phyloP scores from a whole-genome alignment of 2,888 invertebrate species.

The Epirrhoe tristata region DNA sequence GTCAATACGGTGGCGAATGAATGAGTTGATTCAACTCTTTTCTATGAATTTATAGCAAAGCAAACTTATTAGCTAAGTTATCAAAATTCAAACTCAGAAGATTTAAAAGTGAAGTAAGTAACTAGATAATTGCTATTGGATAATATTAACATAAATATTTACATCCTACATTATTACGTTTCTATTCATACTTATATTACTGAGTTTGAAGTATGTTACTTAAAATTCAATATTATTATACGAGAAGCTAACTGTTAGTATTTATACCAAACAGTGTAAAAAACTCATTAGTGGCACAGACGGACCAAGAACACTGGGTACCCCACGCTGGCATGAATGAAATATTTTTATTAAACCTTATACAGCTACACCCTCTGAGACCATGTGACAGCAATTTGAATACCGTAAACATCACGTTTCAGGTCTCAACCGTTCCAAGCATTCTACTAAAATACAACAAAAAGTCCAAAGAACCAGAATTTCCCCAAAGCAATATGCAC shows the following conservation, averaged over 20 bases:
- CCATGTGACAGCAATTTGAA: conserved; percentile 75
- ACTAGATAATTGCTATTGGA: no score
- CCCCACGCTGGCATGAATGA: conserved; percentile 46
- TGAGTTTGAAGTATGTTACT: no score
- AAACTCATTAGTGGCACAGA: conserved; percentile 20
- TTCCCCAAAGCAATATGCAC: conserved; percentile 63
- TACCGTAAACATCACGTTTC: conserved; percentile 75
- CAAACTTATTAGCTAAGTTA: no score
- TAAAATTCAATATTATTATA: background rate
- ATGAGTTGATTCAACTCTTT: background rate
- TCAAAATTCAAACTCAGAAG: no score
- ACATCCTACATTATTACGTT: no score
- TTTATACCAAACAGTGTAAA: conserved; percentile 2
- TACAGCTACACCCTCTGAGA: conserved; percentile 53
- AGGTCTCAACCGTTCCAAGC: conserved; percentile 72
- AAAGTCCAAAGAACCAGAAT: conserved; percentile 55
- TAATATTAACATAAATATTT: no score
- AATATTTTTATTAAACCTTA: conserved; percentile 56
- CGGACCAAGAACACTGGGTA: conserved; percentile 11
- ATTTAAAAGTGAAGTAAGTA: no score
- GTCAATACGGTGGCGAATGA: conserved; percentile 4
- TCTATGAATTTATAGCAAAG: no score
- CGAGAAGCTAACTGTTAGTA: background rate
- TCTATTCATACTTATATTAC: no score
- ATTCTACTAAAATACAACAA: conserved; percentile 57